Conservation (phyloP, 2,113 vertebrate genomes). For the Orcinus orca region DNA sequence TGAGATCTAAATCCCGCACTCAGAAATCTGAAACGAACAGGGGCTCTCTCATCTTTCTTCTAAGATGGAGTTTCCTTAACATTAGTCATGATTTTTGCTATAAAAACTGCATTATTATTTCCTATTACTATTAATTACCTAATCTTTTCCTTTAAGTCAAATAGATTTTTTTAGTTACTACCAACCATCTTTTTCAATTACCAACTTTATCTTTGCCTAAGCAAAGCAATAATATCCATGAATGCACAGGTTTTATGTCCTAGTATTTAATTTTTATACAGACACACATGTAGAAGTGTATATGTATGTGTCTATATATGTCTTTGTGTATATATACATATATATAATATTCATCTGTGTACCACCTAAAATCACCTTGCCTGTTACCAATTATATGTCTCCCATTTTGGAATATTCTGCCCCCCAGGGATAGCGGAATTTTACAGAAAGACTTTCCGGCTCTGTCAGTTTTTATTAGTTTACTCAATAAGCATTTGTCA, state of each 20-base stretch:
- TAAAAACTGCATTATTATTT: conserved; percentile 30
- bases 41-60: not conserved
- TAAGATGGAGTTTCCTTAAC: not conserved
- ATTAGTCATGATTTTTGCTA: conserved; percentile 34
- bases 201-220: not conserved
- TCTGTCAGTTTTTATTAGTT: conserved; percentile 20
- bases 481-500: not conserved
- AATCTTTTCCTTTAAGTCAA: conserved; percentile 36
- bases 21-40: conserved; percentile 18
- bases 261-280: not conserved
- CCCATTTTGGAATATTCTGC: not conserved
- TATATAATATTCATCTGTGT: not conserved
- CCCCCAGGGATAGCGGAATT: not conserved
- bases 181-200: not conserved
- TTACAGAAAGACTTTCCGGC: not conserved
- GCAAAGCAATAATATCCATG: not conserved
- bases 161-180: not conserved
- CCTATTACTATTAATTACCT: not conserved
- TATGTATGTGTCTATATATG: not conserved
- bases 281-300: not conserved
- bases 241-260: not conserved
- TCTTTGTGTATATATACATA: not conserved
- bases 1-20: not conserved
- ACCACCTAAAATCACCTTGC: conserved; percentile 10
- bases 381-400: not conserved